Conservation (phyloP, 1,140 invertebrate genomes). For the Contarinia nasturtii region DNA sequence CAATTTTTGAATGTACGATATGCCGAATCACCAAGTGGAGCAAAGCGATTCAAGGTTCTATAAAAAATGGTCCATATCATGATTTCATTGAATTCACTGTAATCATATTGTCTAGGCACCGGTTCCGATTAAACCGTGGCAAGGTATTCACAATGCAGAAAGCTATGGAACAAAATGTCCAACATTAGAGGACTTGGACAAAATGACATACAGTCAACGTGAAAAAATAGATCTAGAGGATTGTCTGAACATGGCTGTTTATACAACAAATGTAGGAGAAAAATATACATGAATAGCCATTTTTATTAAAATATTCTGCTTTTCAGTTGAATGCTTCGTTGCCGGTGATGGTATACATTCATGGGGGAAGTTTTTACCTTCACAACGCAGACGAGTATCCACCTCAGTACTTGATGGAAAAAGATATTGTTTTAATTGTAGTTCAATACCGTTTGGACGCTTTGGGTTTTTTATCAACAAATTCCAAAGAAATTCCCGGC, state of each 20-base stretch:
- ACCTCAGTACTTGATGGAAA: constrained; percentile 23
- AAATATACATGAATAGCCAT: neutral
- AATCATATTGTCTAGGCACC: constrained; percentile 8
- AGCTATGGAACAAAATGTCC: constrained; percentile 15
- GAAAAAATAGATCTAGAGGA: constrained; percentile 15
- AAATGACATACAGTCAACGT: constrained; percentile 11
- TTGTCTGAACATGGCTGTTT: constrained; percentile 18
- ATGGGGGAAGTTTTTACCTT: constrained; percentile 21
- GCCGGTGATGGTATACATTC: constrained; percentile 22
- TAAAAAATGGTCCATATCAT: constrained; percentile 22
- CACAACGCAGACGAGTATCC: constrained; percentile 15
- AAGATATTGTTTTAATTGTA: constrained; percentile 26
- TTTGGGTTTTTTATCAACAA: constrained; percentile 32
- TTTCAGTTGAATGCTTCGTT: constrained; percentile 11
- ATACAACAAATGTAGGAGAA: constrained; percentile 18
- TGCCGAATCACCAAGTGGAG: constrained; percentile 18
- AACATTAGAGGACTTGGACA: constrained; percentile 13
- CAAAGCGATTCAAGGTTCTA: constrained; percentile 22
- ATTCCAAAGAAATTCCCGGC: constrained; percentile 35
- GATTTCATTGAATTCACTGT: too few species aligned
- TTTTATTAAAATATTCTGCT: neutral
- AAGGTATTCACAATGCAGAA: constrained; percentile 17
- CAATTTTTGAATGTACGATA: constrained; percentile 22
- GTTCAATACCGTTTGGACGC: constrained; percentile 29
- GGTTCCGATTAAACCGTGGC: constrained; percentile 23